Percentiles rank a stretch among this genome's conserved stretches.
These are phyloP conservation scores for Bombycilla garrulus DNA, from an alignment of 2,113 vertebrate genomes.

Conservation along the genomic window DNA sequence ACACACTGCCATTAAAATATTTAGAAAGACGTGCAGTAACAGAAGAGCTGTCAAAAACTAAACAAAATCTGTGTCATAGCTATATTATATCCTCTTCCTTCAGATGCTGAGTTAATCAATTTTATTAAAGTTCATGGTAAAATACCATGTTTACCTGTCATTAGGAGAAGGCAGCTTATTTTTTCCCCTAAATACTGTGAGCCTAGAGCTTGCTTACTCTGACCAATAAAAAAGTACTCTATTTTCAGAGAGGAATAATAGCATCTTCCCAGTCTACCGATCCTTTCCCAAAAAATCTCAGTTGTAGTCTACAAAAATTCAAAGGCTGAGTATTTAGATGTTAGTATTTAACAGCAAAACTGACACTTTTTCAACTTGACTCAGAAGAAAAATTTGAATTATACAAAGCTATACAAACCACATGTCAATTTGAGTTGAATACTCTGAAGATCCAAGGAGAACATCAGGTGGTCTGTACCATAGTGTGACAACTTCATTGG, in stretches of 20 bases:
- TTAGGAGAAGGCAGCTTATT: background rate
- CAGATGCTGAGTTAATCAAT: background rate
- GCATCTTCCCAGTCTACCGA: background rate
- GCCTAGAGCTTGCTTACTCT: background rate
- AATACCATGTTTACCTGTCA: background rate
- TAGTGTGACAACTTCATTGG: conserved; percentile 95
- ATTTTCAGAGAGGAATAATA: background rate
- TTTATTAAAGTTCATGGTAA: background rate
- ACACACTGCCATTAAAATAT: background rate
- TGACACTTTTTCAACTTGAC: background rate
- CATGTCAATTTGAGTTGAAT: conserved; percentile 98
- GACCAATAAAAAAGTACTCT: background rate
- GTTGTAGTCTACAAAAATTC: background rate
- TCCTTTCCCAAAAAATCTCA: background rate
- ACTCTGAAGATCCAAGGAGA: conserved; percentile 94
- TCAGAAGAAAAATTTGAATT: background rate
- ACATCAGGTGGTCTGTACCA: conserved; percentile 98
- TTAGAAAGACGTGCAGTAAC: background rate
- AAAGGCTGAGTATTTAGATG: background rate
- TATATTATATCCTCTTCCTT: background rate
- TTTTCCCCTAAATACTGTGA: background rate
- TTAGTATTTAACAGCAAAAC: background rate
- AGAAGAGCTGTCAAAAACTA: background rate
- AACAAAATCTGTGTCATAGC: background rate
- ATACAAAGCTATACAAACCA: conserved; percentile 80